Evolutionary conservation across 2,113 vertebrate genomes (phyloP).

Genomic region (Notechis scutatus): DNA sequence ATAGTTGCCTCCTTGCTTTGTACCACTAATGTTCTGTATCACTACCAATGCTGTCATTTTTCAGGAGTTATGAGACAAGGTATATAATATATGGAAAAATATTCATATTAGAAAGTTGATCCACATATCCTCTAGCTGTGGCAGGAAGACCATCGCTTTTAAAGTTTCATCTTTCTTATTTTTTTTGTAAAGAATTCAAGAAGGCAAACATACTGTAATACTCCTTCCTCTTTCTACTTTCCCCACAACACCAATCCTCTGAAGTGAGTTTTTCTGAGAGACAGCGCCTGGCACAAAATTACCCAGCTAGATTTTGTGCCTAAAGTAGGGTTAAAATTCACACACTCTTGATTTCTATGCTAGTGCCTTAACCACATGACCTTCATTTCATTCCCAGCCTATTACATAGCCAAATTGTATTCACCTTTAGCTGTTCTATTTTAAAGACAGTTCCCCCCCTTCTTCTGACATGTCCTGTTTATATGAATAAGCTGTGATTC

Average conservation of each 20-base stretch:
- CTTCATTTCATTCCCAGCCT: neutral
- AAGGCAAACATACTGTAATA: neutral
- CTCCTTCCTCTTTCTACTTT: neutral
- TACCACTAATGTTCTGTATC: neutral
- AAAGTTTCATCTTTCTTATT: neutral
- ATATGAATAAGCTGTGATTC: neutral
- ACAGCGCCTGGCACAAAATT: neutral
- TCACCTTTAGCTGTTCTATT: neutral
- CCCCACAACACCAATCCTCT: neutral
- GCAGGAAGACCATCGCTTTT: neutral
- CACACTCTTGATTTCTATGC: neutral
- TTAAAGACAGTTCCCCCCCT: neutral
- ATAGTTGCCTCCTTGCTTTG: neutral
- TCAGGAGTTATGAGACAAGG: constrained; percentile 3
- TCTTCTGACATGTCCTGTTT: neutral
- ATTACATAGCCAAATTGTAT: neutral
- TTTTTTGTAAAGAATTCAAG: neutral
- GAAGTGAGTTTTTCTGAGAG: neutral
- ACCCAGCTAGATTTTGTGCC: neutral
- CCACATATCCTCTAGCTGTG: neutral
- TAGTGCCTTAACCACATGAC: neutral
- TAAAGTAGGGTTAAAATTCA: neutral
- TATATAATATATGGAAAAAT: neutral
- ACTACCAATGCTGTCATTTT: neutral
- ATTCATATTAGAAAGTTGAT: neutral